A percentile compares a stretch with the other conserved stretches of the same genome.
Conservation (phyloP, 2,888 invertebrate genomes). For the Thera britannica region DNA sequence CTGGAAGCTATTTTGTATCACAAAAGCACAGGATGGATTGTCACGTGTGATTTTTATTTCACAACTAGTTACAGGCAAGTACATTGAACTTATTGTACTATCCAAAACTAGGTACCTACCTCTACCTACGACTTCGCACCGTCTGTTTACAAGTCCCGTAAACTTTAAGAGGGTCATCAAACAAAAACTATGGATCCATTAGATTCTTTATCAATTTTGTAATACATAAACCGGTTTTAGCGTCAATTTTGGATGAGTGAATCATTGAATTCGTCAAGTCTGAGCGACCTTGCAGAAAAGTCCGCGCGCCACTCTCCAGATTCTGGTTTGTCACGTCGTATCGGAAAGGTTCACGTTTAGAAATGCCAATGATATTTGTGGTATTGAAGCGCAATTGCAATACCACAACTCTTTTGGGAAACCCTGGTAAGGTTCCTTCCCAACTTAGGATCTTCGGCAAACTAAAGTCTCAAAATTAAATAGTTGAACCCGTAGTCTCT, state of each 20-base stretch:
- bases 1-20: slow-evolving; percentile 60
- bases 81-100: slow-evolving; percentile 1
- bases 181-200: background rate
- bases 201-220: slow-evolving; percentile 16
- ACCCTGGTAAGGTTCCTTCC: too few species aligned
- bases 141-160: slow-evolving; percentile 9
- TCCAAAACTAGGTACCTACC: background rate
- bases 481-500: too few species aligned
- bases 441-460: too few species aligned
- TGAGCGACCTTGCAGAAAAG: slow-evolving; percentile 72
- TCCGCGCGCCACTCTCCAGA: slow-evolving; percentile 68
- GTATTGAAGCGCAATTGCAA: background rate
- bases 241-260: slow-evolving; percentile 31
- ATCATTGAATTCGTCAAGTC: slow-evolving; percentile 45
- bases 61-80: slow-evolving; percentile 34
- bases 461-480: too few species aligned
- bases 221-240: slow-evolving; percentile 33
- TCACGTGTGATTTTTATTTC: slow-evolving; percentile 59
- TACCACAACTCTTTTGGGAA: too few species aligned
- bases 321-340: slow-evolving; percentile 58
- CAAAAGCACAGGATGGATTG: slow-evolving; percentile 62
- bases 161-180: background rate
- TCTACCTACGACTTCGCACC: background rate
- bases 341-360: slow-evolving; percentile 24
- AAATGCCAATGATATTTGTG: background rate